These are phyloP conservation scores for Psittacula derbiana DNA, from an alignment of 2,797 vertebrate genomes.

Conservation along the genomic window DNA sequence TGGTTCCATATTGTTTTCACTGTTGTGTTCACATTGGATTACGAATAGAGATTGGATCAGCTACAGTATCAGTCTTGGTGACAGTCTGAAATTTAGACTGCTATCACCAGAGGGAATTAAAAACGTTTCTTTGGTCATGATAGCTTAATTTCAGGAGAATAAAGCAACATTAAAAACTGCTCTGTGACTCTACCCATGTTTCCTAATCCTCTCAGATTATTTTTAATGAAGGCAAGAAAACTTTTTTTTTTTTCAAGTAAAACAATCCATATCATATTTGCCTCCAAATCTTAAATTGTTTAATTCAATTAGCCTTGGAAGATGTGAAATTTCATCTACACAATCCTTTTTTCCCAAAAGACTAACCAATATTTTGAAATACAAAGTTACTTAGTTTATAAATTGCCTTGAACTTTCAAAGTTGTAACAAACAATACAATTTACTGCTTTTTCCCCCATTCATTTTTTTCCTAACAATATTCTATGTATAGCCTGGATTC, in stretches of 20 bases:
- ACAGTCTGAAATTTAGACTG: neutral
- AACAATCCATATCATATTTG: neutral
- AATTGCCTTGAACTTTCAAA: neutral
- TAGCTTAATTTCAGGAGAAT: neutral
- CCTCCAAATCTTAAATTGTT: neutral
- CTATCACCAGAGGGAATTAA: neutral
- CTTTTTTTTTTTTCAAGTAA: neutral
- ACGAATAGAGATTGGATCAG: neutral
- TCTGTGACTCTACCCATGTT: neutral
- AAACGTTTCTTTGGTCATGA: neutral
- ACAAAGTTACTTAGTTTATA: neutral
- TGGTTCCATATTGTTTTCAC: neutral
- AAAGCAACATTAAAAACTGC: neutral
- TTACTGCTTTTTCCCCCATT: neutral
- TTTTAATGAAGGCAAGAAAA: slow-evolving; percentile 11
- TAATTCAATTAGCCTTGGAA: neutral
- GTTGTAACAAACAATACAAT: neutral
- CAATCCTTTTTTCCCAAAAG: neutral
- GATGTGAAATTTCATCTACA: neutral
- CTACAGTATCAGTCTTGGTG: neutral
- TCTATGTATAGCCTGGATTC: neutral
- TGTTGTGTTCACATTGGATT: neutral
- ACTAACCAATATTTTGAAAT: neutral
- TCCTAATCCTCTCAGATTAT: neutral
- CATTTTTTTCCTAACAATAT: neutral